Percentiles rank a stretch among this genome's conserved stretches.
Evolutionary conservation across 2,888 invertebrate species (phyloP).

Genomic region (Nephrocerus scutellatus): DNA sequence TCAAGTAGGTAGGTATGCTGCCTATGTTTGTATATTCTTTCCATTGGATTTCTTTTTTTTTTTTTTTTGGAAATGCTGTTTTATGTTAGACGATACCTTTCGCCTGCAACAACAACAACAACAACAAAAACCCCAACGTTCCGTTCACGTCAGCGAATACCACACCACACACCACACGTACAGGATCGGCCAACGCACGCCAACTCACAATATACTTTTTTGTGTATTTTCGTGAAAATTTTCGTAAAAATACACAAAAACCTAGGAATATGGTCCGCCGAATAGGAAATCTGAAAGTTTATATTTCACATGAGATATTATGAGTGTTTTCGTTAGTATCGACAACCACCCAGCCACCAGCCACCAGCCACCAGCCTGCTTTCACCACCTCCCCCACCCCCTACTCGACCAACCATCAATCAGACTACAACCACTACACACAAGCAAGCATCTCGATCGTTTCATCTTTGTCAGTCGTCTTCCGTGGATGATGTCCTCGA

Average conservation of each 20-base stretch:
- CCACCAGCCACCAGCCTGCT: slow-evolving; percentile 18
- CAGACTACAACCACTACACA: too few species aligned
- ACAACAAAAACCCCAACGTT: too few species aligned
- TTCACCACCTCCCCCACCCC: too few species aligned
- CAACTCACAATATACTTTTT: slow-evolving; percentile 11
- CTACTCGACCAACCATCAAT: too few species aligned
- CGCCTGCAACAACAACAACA: too few species aligned
- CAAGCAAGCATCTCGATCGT: too few species aligned
- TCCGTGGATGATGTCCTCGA: neutral
- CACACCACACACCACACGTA: slow-evolving; percentile 23
- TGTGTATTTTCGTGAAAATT: slow-evolving; percentile 17
- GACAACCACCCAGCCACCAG: slow-evolving; percentile 17
- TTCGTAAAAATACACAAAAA: slow-evolving; percentile 7
- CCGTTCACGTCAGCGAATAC: slow-evolving; percentile 14
- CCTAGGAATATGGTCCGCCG: slow-evolving; percentile 12
- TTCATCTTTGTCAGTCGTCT: too few species aligned
- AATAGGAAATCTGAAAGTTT: slow-evolving; percentile 23
- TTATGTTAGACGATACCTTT: too few species aligned
- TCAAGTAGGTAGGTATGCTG: too few species aligned
- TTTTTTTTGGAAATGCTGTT: too few species aligned
- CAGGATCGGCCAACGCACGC: slow-evolving; percentile 17
- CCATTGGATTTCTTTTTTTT: too few species aligned
- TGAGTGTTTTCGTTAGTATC: slow-evolving; percentile 5
- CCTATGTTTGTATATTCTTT: too few species aligned
- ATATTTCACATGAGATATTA: slow-evolving; percentile 27